phyloP scores from a whole-genome alignment of 1,140 invertebrate genomes.

The Mylabris phalerata region DNA sequence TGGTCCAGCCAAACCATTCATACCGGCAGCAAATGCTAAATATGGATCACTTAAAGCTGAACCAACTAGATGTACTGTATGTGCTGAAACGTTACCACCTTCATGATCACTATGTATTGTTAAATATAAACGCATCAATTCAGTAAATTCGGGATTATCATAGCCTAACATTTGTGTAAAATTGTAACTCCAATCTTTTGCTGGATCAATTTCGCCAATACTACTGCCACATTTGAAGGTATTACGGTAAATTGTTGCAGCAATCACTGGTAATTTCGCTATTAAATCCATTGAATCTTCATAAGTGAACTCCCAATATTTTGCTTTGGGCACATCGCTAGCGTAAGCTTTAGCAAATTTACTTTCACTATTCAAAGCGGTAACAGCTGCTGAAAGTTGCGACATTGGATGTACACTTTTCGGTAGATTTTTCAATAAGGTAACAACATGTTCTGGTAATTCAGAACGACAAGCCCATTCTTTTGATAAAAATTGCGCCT shows the following conservation, averaged over 20 bases:
- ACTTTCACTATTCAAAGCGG: conserved; percentile 77
- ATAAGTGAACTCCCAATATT: conserved; percentile 80
- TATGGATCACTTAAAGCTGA: conserved; percentile 87
- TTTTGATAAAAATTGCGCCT: conserved; percentile 68
- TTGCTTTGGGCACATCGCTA: conserved; percentile 69
- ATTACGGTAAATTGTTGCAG: conserved; percentile 84
- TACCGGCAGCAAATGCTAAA: conserved; percentile 75
- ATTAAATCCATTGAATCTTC: conserved; percentile 87
- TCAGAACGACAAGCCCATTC: conserved; percentile 79
- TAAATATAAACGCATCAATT: conserved; percentile 80
- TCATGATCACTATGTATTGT: conserved; percentile 89
- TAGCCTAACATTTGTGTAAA: conserved; percentile 81
- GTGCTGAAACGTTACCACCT: conserved; percentile 83
- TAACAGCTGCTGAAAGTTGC: conserved; percentile 78
- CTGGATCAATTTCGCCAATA: conserved; percentile 70
- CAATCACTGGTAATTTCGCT: conserved; percentile 82
- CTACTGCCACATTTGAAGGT: conserved; percentile 67
- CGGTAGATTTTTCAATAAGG: conserved; percentile 82
- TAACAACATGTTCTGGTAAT: conserved; percentile 81
- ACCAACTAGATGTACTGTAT: conserved; percentile 80
- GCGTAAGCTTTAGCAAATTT: conserved; percentile 80
- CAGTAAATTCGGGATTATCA: conserved; percentile 69
- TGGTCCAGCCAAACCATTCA: conserved; percentile 85
- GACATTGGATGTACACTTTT: conserved; percentile 80
- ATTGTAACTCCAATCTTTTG: conserved; percentile 83